Evolutionary conservation across 2,113 vertebrate genomes (phyloP).

Genomic region (Quiscalus mexicanus): DNA sequence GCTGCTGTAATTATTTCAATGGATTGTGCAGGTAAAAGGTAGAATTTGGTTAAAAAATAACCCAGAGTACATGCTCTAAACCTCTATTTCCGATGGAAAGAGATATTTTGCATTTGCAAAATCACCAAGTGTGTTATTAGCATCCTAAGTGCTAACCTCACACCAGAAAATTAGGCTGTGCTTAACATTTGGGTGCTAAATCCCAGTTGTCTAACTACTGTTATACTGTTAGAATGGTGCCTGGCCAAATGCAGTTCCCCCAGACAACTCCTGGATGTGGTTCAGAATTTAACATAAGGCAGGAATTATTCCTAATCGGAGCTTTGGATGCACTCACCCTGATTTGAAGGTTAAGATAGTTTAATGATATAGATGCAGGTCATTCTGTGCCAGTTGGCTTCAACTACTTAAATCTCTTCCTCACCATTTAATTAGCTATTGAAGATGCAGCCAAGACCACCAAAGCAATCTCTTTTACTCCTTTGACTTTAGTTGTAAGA

Average conservation of each 20-base stretch:
- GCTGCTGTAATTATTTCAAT: neutral
- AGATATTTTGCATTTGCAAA: neutral
- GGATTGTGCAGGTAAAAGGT: neutral
- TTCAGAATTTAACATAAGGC: neutral
- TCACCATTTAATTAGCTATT: constrained; percentile 23
- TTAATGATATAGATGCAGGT: constrained; percentile 10
- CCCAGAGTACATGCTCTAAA: neutral
- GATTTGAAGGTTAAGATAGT: constrained; percentile 31
- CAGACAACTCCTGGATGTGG: neutral
- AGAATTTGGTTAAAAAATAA: neutral
- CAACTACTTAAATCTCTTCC: neutral
- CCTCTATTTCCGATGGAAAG: neutral
- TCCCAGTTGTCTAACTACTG: neutral
- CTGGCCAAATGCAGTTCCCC: neutral
- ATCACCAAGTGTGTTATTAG: neutral
- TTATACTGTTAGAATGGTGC: neutral
- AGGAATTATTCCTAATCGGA: neutral
- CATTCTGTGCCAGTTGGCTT: constrained; percentile 41
- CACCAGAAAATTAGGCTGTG: neutral
- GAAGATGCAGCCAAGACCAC: neutral
- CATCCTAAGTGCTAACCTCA: neutral
- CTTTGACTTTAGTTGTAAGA: neutral
- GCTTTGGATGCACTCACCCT: neutral
- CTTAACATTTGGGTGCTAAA: neutral
- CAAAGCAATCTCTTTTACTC: neutral